These are phyloP conservation scores for Albula glossodonta DNA, from an alignment of 2,113 vertebrate genomes.

Conservation along the genomic window DNA sequence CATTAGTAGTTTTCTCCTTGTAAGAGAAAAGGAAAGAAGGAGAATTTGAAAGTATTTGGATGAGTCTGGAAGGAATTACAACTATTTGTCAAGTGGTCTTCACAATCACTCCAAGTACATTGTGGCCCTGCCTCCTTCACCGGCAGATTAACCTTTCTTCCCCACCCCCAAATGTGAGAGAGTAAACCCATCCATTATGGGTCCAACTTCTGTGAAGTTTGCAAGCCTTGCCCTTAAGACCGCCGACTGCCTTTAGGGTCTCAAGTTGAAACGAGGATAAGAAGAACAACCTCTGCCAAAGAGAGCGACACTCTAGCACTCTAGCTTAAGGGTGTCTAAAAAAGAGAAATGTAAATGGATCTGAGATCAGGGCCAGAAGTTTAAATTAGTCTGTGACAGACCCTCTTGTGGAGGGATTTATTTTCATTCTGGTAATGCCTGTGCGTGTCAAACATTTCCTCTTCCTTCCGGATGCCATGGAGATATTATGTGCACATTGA, in stretches of 20 bases:
- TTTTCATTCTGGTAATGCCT: constrained; percentile 4
- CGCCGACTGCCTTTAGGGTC: not conserved
- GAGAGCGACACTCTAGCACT: not conserved
- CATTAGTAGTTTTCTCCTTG: constrained; percentile 11
- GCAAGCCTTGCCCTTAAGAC: not conserved
- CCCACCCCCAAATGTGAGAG: not conserved
- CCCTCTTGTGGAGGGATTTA: not conserved
- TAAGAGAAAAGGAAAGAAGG: constrained; percentile 3
- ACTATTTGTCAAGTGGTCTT: constrained; percentile 28
- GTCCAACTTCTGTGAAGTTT: not conserved
- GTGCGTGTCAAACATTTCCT: not conserved
- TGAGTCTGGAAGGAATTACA: constrained; percentile 34
- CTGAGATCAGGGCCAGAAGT: not conserved
- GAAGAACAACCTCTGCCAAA: not conserved
- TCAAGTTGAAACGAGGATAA: not conserved
- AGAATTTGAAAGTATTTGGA: not conserved
- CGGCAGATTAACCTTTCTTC: not conserved
- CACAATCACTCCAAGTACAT: not conserved
- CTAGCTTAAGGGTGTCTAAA: not conserved
- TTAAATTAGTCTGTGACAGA: not conserved
- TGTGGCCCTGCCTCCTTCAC: not conserved
- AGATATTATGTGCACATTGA: not conserved
- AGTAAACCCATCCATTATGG: not conserved
- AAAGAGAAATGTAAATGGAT: not conserved
- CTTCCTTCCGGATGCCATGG: not conserved